Evolutionary conservation across 2,797 vertebrate species (phyloP), one percentile per base, ranked within the genome.

Genomic region (Megaceryle alcyon): DNA sequence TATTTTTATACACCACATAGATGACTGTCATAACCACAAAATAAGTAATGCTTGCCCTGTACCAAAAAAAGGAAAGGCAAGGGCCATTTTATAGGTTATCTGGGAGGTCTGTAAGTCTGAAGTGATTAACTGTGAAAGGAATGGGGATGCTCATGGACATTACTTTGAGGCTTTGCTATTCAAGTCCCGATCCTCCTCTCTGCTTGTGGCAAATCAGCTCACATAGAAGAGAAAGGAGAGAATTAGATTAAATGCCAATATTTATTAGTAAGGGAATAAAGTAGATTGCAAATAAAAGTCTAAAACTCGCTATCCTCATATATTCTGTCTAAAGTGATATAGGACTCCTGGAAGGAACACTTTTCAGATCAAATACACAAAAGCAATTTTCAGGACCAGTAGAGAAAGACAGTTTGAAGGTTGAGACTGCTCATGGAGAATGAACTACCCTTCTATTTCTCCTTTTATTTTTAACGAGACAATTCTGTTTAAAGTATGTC

Each of bases 301-400:
- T 21, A 59, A 68, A 82, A 31, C 28, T 85, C 60, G 7, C 22
- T 16, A 1, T 31, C 17, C 41, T 76, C n/a, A 31, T 51, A n/a
- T 35, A 39, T 43, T 44, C 54, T 88, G 59, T 65, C 46, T 19
- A 35, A 76, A 80, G 68, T 29, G 33, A 80, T 23, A 33, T 8
- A 10, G 43, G 35, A 48, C 33, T 80, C 71, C 51, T 54, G 43
- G 46, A 82, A 77, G 79, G 72, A 85, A 19, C 1, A 2, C 4
- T 82, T 76, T 71, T 70, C 59, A 51, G 68, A 57, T 60, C 44
- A 77, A 72, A 63, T n/a, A 70, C 57, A 65, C 37, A 77, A 44
- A 94, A 73, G 51, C 60, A 88, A 86, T 95, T 96, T 95, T 88
- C 82, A 88, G 88, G 72, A 82, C 21, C 82, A 77, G 60, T 18